A percentile compares a stretch with the other conserved stretches of the same genome.
These are phyloP conservation scores for Porites cylindrica DNA, from an alignment of 92 coral and sea anemone species.

Conservation along the genomic window DNA sequence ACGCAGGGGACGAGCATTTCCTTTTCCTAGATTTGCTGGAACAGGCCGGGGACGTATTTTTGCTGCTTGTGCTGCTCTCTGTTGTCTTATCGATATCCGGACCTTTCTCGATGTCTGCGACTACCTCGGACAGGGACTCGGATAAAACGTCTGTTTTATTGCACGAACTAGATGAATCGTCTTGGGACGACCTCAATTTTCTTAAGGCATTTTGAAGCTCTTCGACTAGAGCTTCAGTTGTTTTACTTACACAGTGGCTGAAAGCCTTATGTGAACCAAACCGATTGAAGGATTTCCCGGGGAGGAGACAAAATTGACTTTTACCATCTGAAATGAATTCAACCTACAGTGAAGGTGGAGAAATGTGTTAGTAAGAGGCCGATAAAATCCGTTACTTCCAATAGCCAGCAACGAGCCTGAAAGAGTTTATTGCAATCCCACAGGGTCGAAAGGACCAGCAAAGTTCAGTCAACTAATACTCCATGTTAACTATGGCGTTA, in stretches of 20 bases:
- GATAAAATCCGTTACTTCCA: no score
- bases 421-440: no score
- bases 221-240: neutral
- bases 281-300: neutral
- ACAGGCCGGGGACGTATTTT: neutral
- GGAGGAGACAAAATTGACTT: constrained; percentile 9
- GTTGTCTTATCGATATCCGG: neutral
- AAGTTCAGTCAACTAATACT: no score
- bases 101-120: neutral
- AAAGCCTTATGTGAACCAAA: neutral
- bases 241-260: neutral
- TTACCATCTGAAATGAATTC: constrained; percentile 8
- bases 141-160: neutral
- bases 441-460: no score
- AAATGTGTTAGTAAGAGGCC: neutral
- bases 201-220: constrained; percentile 8
- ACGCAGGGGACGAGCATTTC: neutral
- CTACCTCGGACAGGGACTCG: neutral
- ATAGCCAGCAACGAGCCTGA: no score
- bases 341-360: neutral
- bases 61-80: neutral
- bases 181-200: neutral
- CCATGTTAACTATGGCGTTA: no score
- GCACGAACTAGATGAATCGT: neutral
- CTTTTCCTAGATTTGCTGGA: constrained; percentile 8